Evolutionary conservation across 2,797 vertebrate species (phyloP), one percentile per base, ranked within the genome.

Genomic region (Bradypus variegatus): DNA sequence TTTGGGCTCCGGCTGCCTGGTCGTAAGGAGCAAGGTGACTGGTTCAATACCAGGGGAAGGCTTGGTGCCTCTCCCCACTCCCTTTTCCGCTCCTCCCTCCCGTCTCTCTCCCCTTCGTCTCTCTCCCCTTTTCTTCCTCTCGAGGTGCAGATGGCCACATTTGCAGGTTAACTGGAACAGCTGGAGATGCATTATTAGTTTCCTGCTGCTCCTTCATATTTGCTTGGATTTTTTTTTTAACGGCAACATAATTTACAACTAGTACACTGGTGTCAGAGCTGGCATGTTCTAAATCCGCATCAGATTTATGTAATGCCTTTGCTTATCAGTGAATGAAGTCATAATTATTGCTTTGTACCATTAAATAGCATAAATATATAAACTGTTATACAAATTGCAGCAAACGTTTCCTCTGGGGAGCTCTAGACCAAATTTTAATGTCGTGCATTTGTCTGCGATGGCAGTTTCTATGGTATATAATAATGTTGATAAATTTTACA

Each of bases 121-220:
- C 97, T 97, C 96, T 96, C 96, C 96, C 96, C 97, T 96, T 97
- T 97, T 96, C 97, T 96, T 97, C 95, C 97, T 98, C 98, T 97
- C 95, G 97, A 98, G 98, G 98, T 98, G 98, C 99, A 99, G 98
- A 99, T 99, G 99, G 98, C 98, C 98, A 98, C 98, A 98, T 99
- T 98, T 99, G 98, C 98, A 99, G 99, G 99, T 99, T 99, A 99
- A 99, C 98, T 98, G 98, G 98, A 99, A 98, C 99, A 99, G 99
- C 99, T 99, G 99, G 99, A 99, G 98, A 98, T 97, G 98, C 98
- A 98, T 99, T 99, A 99, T 99, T 99, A 99, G 98, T 98, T 97
- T 98, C 99, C 98, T 98, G 98, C 99, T 99, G 99, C 98, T 99
- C 98, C 97, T 98, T 99, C 98, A 98, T 99, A 99, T 99, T 99